Evolutionary conservation across 2,888 invertebrate genomes (phyloP), one percentile per base, ranked within the genome.

Genomic region (Habrosyne pyritoides): DNA sequence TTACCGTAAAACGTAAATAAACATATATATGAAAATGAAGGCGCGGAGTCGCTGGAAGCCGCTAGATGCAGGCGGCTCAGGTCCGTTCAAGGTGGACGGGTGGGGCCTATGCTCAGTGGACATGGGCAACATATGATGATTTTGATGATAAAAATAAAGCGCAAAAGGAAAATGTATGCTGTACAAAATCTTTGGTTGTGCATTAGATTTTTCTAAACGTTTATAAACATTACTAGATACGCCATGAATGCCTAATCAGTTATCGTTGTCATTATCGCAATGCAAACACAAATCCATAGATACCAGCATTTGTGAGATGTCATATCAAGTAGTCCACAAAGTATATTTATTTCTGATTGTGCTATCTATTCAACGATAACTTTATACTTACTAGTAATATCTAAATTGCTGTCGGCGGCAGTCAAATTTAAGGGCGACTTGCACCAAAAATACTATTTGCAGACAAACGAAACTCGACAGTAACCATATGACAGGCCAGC

Each of bases 301-400:
- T 87, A 87, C 59, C 64, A 73, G 56, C 64, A 67, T 84, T 84
- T 81, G 80, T 73, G 84, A 86, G 85, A 89, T 87, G 83, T 67
- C 79, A 75, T 81, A 81, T 86, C 81, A 78, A 77, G 69, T 74
- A 78, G 71, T 78, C 66, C 69, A 73, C 76, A 78, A 67, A 81
- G 81, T 80, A 72, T 86, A 81, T 84, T 86, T 82, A 77, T 84
- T 85, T 84, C 64, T 82, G 84, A 86, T 86, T 86, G 79, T 68
- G 70, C 69, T 87, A 85, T 86, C 84, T 77, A 59, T 61, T 60
- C 10, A 57, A 66, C 66, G 78, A 81, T 83, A 79, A 73, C 64
- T 63, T 57, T 12, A 30, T 6, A 8, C 28, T 30, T 6, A n/a
- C n/a, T 1, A n/a, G 3, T n/a, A n/a, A 33, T 8, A 33, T 33